Base-by-base conservation (phyloP, 2,797 vertebrate genomes). In the Holocentrus rufus region DNA sequence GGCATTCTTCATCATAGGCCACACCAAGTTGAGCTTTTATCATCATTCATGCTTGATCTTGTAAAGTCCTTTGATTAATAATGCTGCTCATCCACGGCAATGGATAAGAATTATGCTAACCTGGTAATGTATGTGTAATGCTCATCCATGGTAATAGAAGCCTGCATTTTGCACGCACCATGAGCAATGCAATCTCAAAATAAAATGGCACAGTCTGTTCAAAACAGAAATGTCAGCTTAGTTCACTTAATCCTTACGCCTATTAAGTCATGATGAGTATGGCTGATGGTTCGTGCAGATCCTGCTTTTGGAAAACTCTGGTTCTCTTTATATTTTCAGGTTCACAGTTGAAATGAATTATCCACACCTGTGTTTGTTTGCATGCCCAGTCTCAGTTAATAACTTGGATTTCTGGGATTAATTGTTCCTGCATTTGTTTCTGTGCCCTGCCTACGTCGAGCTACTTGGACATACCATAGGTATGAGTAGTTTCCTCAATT, bases 291-390 rank as follows among this genome's bases (percentile, higher is more conserved):
- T 42, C 13, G 14, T 64, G 56, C 57, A 36, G 34, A 36, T 36
- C 34, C 67, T 72, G 72, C 70, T 83, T 75, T 52, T 62, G 23
- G 20, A 49, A 61, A 50, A 72, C 62, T 81, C 79, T 72, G 71
- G 30, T 61, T 54, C 31, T 52, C 60, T 71, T 79, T 42, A 44
- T 72, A 9, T 36, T 36, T 36, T 36, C 6, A 9, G 34, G 34
- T 36, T 42, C 39, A 42, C 54, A 44, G 59, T 42, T 64, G 4
- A 9, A 63, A 77, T 65, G 4, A 76, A 60, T 71, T 47, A 44
- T 70, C 50, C 70, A 9, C 46, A 22, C 54, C 57, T 68, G 52
- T 63, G 78, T 80, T 74, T 4, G 47, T 76, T 77, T 85, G 80
- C 85, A 83, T 76, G 76, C 65, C 9, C 0, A 0, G 18, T 73